Percentiles rank a stretch among this genome's conserved stretches.
Evolutionary conservation across 2,113 vertebrate genomes (phyloP).

Genomic region (Campylomormyrus tamandua): DNA sequence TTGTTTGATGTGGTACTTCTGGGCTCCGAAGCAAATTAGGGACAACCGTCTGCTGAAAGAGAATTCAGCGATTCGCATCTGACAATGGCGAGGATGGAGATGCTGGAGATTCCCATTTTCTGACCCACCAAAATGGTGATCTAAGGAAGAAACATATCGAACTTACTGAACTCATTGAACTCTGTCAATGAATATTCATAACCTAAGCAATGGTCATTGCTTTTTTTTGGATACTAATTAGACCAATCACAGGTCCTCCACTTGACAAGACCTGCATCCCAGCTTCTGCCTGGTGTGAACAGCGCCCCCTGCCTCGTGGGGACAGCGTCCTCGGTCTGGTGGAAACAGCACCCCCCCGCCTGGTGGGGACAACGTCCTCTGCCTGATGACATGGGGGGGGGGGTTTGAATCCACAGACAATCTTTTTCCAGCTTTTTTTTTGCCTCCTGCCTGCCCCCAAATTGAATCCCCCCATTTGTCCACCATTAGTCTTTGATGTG

Average conservation of each 20-base stretch:
- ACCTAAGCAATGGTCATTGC: background rate
- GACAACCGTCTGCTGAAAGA: background rate
- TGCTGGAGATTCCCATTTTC: background rate
- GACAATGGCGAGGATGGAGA: background rate
- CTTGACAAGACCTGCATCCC: background rate
- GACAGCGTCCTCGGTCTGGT: background rate
- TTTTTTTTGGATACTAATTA: background rate
- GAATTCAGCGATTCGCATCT: background rate
- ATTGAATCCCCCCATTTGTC: background rate
- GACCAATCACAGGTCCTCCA: background rate
- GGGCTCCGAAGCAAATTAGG: slow-evolving; percentile 13
- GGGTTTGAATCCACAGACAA: background rate
- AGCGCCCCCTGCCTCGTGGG: background rate
- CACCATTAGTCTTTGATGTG: background rate
- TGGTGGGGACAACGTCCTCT: background rate
- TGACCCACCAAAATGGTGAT: background rate
- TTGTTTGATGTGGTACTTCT: slow-evolving; percentile 15
- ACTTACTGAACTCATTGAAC: background rate
- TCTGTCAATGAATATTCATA: background rate
- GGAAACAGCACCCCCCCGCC: no score
- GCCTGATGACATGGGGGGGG: background rate
- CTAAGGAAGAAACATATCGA: background rate
- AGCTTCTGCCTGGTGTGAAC: background rate
- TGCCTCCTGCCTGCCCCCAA: background rate
- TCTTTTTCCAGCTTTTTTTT: background rate